Evolutionary conservation across 2,888 invertebrate genomes (phyloP).

Genomic region (Syrista parreyssii): DNA sequence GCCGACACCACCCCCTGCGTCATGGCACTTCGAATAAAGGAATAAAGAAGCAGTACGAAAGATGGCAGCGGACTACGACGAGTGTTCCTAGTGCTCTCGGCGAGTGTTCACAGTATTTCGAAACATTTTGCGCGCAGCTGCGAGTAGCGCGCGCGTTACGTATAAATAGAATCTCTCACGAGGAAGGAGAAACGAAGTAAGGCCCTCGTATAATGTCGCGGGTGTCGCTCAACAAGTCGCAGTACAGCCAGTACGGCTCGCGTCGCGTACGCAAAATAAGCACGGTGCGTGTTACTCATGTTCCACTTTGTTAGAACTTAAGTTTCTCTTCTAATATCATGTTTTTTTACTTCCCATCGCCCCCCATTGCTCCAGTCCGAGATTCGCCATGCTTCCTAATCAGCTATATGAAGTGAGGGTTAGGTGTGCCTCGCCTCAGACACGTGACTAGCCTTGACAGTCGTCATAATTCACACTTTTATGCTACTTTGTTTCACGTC

Average conservation of each 20-base stretch:
- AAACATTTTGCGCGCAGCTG: conserved; percentile 33
- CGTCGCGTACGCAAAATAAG: conserved; percentile 64
- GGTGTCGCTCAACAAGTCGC: conserved; percentile 64
- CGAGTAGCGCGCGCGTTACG: conserved; percentile 29
- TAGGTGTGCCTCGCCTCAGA: conserved; percentile 15
- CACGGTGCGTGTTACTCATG: conserved; percentile 53
- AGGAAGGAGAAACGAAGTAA: conserved; percentile 21
- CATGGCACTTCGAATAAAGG: conserved; percentile 16
- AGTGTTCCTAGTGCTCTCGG: conserved; percentile 29
- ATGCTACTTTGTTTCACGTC: background rate
- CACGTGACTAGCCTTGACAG: conserved; percentile 40
- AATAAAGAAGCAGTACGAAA: conserved; percentile 26
- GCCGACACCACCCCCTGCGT: conserved; percentile 29
- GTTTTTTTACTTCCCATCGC: background rate
- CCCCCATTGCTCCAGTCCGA: background rate
- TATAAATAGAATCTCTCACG: conserved; percentile 15
- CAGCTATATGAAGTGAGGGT: conserved; percentile 16
- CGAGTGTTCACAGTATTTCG: conserved; percentile 6
- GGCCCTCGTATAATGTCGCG: conserved; percentile 57
- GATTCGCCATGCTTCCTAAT: background rate
- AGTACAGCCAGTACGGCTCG: conserved; percentile 63
- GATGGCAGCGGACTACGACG: conserved; percentile 62
- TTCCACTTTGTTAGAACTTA: background rate
- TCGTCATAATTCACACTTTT: conserved; percentile 24
- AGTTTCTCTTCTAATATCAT: background rate